A percentile compares a stretch with the other conserved stretches of the same genome.
Conservation (phyloP, 2,797 vertebrate genomes). For the Centropyge bicolor region DNA sequence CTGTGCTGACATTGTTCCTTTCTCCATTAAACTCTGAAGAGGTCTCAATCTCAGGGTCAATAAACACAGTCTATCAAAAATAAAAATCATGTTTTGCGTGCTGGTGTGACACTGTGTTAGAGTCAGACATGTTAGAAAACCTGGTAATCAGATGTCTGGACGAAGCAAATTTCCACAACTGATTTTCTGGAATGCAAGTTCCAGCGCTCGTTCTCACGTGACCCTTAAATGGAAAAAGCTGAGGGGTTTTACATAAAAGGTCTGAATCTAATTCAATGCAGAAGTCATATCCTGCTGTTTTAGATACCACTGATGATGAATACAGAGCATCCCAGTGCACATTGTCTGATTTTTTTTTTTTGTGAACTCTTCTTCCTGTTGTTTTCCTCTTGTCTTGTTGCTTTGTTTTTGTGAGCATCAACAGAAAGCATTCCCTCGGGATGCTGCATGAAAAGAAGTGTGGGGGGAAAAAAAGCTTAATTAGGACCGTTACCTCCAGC, state of each 20-base stretch:
- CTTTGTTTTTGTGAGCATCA: conserved; percentile 66
- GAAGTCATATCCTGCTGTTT: not conserved
- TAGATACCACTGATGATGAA: conserved; percentile 28
- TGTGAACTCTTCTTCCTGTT: conserved; percentile 56
- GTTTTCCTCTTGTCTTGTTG: conserved; percentile 60
- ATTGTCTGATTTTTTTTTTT: conserved; percentile 43
- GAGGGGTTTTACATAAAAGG: conserved; percentile 28
- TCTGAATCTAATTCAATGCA: conserved; percentile 40
- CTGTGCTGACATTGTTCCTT: not conserved
- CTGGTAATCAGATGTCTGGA: conserved; percentile 41
- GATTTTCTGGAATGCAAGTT: conserved; percentile 50
- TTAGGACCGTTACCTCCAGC: conserved; percentile 68
- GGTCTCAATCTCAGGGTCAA: conserved; percentile 19
- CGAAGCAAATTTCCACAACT: conserved; percentile 25
- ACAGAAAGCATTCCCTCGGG: conserved; percentile 63
- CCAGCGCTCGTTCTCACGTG: conserved; percentile 22
- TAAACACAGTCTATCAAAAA: conserved; percentile 24
- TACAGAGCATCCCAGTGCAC: conserved; percentile 13
- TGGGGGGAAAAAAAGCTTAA: conserved; percentile 58
- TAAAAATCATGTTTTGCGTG: not conserved
- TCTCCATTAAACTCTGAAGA: conserved; percentile 2
- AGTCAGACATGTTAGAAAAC: conserved; percentile 33
- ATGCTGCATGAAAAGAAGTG: conserved; percentile 56
- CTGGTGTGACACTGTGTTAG: conserved; percentile 1
- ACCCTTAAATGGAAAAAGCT: conserved; percentile 44